Percentiles rank a stretch among this genome's conserved stretches.
Conservation (phyloP, 1,140 invertebrate species). For the Maniola jurtina region DNA sequence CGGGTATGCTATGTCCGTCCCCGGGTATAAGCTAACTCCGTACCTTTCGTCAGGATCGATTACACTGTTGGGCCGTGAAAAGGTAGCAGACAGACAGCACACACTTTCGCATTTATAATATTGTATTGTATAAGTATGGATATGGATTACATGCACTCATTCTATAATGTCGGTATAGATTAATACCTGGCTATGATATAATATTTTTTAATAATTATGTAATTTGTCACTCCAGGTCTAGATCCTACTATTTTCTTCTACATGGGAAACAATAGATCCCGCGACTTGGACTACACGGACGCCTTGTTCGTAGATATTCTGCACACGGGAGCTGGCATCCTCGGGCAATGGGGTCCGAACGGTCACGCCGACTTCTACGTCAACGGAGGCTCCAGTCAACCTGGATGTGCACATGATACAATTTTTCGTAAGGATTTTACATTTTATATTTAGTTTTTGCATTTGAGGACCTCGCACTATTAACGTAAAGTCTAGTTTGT, state of each 20-base stretch:
- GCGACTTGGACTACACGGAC: slow-evolving; percentile 90
- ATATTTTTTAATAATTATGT: background rate
- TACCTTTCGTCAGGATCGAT: too few relatives aligned
- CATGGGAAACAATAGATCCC: slow-evolving; percentile 87
- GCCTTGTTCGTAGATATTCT: slow-evolving; percentile 93
- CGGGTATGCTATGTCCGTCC: too few relatives aligned
- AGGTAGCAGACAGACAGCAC: too few relatives aligned
- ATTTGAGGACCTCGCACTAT: too few relatives aligned
- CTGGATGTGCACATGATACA: slow-evolving; percentile 89
- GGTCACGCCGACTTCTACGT: slow-evolving; percentile 95
- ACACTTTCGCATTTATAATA: too few relatives aligned
- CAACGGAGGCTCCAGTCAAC: slow-evolving; percentile 92
- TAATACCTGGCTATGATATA: background rate
- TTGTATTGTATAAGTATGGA: too few relatives aligned
- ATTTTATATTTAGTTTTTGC: background rate
- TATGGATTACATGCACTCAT: too few relatives aligned
- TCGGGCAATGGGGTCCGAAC: slow-evolving; percentile 91
- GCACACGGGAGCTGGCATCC: slow-evolving; percentile 91
- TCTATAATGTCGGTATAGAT: too few relatives aligned
- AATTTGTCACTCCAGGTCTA: slow-evolving; percentile 79
- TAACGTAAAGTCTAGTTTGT: too few relatives aligned
- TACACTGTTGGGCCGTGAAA: too few relatives aligned
- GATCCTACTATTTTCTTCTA: slow-evolving; percentile 92
- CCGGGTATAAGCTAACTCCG: too few relatives aligned
- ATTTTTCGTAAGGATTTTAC: slow-evolving; percentile 85